Evolutionary conservation across 1,140 invertebrate genomes (phyloP), one percentile per base, ranked within the genome.

Genomic region (Diorhabda carinulata): DNA sequence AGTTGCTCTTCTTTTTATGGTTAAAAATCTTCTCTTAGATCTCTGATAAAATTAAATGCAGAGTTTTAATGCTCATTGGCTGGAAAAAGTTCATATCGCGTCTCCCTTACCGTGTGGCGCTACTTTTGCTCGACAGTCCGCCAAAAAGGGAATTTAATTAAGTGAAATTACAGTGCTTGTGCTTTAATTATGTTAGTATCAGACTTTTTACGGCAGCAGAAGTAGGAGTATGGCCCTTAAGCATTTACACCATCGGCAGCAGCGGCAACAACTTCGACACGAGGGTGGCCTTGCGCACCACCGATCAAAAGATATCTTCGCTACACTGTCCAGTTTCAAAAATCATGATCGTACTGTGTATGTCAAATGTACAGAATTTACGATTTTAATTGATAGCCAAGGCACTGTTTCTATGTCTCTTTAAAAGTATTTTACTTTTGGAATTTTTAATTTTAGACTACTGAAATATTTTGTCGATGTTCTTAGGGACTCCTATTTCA

Each of bases 111-210:
- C 72, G 72, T 74, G 71, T 70, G 67, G 67, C 72, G 70, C 73
- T 75, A 68, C 25, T 69, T 70, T 66, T 68, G 67, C 61, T 68
- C 47, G 61, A 67, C 71, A 74, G 71, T 75, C 71, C 64, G 67
- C 69, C 74, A 72, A 82, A 80, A 82, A 83, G 81, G 80, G 81
- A 83, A 83, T 83, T 83, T 83, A 83, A 83, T 83, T 83, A 83
- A 83, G 82, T 83, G 79, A 83, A 83, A 83, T 83, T 83, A 83
- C 82, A 79, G 78, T 81, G 82, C 82, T 83, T 83, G 82, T 83
- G 80, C 78, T 83, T 83, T 83, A 83, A 83, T 83, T 83, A 83
- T 83, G 80, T 82, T 81, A 82, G 80, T 82, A 82, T 82, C 80
- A 79, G 81, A 81, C 73, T 81, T 81, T 81, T 81, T 81, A 79